Evolutionary conservation across 2,797 vertebrate species (phyloP), one percentile per base, ranked within the genome.

Genomic region (Arctocebus calabarensis): DNA sequence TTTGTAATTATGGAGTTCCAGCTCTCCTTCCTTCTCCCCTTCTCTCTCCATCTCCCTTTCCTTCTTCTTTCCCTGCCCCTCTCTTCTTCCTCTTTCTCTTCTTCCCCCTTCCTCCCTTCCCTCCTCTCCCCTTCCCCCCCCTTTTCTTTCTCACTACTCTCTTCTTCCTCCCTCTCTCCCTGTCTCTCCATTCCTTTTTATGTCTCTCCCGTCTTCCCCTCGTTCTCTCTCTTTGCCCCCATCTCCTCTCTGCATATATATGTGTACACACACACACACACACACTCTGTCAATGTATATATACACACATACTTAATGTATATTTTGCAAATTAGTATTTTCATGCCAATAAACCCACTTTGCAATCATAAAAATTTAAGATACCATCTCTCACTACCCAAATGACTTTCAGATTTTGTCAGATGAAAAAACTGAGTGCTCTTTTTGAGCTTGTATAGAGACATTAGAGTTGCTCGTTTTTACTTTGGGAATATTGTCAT

Each of bases 311-410:
- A 20, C 3, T 25, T 7, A 10, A 3, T 32, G 12, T 84, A n/a
- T 94, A 55, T 85, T 91, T 84, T 83, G 40, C 77, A 88, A 84
- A 82, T 57, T 88, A 61, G 27, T 89, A 37, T 88, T 91, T 96
- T 75, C 27, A 62, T 86, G 23, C 52, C 29, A 85, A 5, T 85
- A 75, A 62, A 71, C 25, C 25, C 11, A 82, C 29, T 94, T 95
- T 86, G 6, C 29, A 83, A 2, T 61, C 45, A 43, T 94, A 93
- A 94, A 94, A 96, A 64, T 86, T 66, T 84, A 88, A 85, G 13
- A 27, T 84, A 34, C 48, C n/a, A 43, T 11, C 5, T 68, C 19
- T 95, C 11, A 74, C 29, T 59, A 11, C 23, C 27, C 48, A 90
- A 78, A 57, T 34, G 25, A 57, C 71, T 84, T 88, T 90, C 27